Percentiles rank a stretch among this genome's conserved stretches.
Evolutionary conservation across 1,140 invertebrate genomes (phyloP).

Genomic region (Drosophila sucinea): DNA sequence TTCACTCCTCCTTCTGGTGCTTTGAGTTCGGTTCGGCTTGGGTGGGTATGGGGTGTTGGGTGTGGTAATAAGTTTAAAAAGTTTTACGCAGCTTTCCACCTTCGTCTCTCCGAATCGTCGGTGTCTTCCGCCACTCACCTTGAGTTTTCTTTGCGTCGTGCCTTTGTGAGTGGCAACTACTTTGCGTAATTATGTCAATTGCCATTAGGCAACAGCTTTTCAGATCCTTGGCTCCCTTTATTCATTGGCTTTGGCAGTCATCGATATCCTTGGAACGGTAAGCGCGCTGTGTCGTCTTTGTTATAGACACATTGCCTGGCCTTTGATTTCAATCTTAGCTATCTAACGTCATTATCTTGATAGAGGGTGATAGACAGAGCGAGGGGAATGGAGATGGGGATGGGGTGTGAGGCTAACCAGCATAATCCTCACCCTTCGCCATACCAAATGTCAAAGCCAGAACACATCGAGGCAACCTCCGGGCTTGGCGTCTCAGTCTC

Average conservation of each 20-base stretch:
- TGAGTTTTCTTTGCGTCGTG: slow-evolving; percentile 7
- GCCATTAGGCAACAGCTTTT: slow-evolving; percentile 55
- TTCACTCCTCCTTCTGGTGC: slow-evolving; percentile 27
- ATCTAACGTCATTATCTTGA: slow-evolving; percentile 70
- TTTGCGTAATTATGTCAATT: slow-evolving; percentile 81
- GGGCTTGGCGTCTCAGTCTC: neutral
- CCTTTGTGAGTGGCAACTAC: slow-evolving; percentile 56
- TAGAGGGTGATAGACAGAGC: slow-evolving; percentile 13
- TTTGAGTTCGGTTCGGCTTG: neutral
- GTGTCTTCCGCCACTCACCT: neutral
- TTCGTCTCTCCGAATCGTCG: neutral
- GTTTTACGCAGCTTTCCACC: slow-evolving; percentile 34
- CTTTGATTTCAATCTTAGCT: slow-evolving; percentile 68
- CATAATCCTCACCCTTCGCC: slow-evolving; percentile 55
- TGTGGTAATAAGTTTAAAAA: slow-evolving; percentile 75
- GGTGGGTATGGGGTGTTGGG: neutral
- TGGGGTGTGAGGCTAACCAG: slow-evolving; percentile 55
- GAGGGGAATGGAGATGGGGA: neutral
- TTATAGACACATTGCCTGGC: slow-evolving; percentile 11
- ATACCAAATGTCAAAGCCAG: slow-evolving; percentile 50
- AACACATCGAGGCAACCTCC: neutral
- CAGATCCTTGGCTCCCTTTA: slow-evolving; percentile 15
- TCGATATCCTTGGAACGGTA: slow-evolving; percentile 49
- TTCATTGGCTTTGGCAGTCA: slow-evolving; percentile 36
- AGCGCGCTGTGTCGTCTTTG: neutral